Evolutionary conservation across 2,888 invertebrate genomes (phyloP).

Genomic region (Trilocha varians): DNA sequence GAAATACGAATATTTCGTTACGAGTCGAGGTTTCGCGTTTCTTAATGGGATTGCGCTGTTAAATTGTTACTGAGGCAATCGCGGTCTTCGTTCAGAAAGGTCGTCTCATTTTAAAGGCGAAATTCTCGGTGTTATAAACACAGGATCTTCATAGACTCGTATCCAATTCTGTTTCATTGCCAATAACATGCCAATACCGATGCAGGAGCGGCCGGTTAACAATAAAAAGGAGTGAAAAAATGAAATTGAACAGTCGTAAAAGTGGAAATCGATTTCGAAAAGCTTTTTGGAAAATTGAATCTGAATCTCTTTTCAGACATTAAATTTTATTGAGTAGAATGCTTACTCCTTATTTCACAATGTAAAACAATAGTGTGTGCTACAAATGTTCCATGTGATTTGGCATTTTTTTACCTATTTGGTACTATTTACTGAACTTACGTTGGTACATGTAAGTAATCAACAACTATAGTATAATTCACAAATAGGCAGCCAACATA

Average conservation of each 20-base stretch:
- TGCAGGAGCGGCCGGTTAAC: constrained; percentile 1
- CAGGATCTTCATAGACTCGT: constrained; percentile 9
- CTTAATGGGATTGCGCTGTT: constrained; percentile 15
- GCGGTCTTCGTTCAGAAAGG: constrained; percentile 7
- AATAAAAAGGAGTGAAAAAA: constrained; percentile 1
- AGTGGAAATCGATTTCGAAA: not conserved
- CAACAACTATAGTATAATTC: no score
- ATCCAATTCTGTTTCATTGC: constrained; percentile 16
- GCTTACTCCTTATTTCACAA: no score
- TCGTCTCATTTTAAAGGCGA: constrained; percentile 12
- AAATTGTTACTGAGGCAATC: constrained; percentile 13
- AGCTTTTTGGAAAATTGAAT: not conserved
- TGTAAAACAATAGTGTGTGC: no score
- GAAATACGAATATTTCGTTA: not conserved
- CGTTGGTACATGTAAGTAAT: no score
- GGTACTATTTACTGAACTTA: no score
- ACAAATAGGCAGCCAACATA: no score
- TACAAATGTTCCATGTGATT: no score
- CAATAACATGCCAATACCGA: constrained; percentile 3
- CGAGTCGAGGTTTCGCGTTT: constrained; percentile 5
- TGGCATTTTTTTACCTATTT: no score
- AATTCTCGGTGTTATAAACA: constrained; percentile 6
- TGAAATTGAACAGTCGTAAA: not conserved
- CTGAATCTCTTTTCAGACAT: not conserved
- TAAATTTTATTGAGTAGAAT: no score